Evolutionary conservation across 1,140 invertebrate genomes (phyloP).

Genomic region (Drosophila jambulina): DNA sequence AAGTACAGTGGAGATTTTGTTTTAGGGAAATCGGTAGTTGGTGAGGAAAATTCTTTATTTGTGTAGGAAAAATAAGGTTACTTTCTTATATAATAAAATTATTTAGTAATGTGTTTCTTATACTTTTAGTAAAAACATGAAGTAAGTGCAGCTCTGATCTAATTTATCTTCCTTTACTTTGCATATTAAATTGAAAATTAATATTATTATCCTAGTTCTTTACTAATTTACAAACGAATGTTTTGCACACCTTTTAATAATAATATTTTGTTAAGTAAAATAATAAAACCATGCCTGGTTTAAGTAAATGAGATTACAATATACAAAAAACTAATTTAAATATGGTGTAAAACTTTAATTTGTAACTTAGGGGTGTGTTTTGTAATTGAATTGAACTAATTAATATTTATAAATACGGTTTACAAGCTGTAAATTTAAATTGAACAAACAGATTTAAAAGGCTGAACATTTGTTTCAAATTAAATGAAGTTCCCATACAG

Average conservation of each 20-base stretch:
- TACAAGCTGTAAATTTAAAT: neutral
- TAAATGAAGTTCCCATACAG: neutral
- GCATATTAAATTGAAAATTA: neutral
- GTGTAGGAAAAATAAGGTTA: neutral
- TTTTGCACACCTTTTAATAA: neutral
- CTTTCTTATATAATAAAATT: neutral
- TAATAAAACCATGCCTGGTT: neutral
- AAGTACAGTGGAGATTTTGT: slow-evolving; percentile 26
- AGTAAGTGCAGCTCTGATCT: neutral
- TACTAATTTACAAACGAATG: neutral
- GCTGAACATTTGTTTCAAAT: neutral
- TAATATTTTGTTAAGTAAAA: neutral
- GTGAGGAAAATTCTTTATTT: neutral
- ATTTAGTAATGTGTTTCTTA: neutral
- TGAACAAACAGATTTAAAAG: neutral
- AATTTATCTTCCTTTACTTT: neutral
- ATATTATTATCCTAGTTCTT: neutral
- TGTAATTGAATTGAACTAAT: too few species aligned
- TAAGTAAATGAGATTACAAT: neutral
- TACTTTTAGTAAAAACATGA: neutral
- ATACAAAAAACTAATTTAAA: too few species aligned
- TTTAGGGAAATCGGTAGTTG: neutral
- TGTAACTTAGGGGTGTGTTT: neutral
- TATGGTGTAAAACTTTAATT: neutral
- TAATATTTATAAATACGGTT: neutral